Evolutionary conservation across 2,888 invertebrate species (phyloP), one percentile per base, ranked within the genome.

Genomic region (Hoplodrina ambigua): DNA sequence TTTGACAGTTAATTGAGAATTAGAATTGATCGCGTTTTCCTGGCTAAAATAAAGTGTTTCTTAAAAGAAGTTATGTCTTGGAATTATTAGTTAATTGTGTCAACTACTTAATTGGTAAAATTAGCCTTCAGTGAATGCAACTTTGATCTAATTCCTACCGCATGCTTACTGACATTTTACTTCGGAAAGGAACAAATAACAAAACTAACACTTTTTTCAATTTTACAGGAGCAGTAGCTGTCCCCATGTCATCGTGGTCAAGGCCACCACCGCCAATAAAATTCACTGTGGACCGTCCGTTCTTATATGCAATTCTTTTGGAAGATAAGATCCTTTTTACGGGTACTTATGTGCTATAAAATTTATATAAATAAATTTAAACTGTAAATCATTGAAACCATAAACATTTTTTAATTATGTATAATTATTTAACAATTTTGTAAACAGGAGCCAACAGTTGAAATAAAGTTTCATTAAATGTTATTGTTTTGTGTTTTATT

Each of bases 311-410:
- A 3, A 86, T 86, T 57, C 69, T 86, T 17, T 63, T 75, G 15
- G 50, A 82, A 60, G 86, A 87, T 37, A 87, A 84, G 66, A 54
- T 78, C 13, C 19, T 87, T 13, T 87, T 86, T 66, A 69, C 76
- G 5, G 86, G 86, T 55, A 83, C 75, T 8, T 85, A 64, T 49
- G 62, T 13, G n/a, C 46, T 55, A 11, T 75, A 75, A 67, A 30
- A 52, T 4, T 15, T 1, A 56, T 33, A 6, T 19, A 19, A 44
- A n/a, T 50, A 25, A 41, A 4, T n/a, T 8, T 4, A 57, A 11
- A 10, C 10, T 30, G 5, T 30, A 41, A 57, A 11, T 17, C 15
- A 41, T n/a, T 62, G 15, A 20, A 52, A 25, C 44, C 4, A 6
- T 13, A 37, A 37, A 37, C 37, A 37, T 10, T 41, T 33, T 41